Conservation (phyloP, 1,140 invertebrate species). For the Heliconius congener region DNA sequence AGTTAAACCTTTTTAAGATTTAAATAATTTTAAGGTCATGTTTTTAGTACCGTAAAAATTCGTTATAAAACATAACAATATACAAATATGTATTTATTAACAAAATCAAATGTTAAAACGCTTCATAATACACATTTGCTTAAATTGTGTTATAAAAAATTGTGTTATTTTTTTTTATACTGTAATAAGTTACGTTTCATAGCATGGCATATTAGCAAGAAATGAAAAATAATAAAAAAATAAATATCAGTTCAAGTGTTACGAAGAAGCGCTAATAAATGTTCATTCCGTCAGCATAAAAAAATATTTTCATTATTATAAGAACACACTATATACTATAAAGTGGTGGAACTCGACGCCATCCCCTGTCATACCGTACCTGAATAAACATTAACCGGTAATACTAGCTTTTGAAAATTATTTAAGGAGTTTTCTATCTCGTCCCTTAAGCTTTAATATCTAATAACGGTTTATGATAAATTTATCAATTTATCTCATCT, state of each 20-base stretch:
- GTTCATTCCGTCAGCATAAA: not conserved
- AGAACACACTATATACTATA: not conserved
- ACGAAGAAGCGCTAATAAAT: not conserved
- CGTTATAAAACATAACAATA: too few relatives aligned
- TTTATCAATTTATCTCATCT: not conserved
- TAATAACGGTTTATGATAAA: not conserved
- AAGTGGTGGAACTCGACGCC: not conserved
- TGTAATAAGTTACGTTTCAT: not conserved
- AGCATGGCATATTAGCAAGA: not conserved
- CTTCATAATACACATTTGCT: too few relatives aligned
- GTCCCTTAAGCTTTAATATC: not conserved
- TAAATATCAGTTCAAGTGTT: not conserved
- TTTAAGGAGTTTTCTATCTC: not conserved
- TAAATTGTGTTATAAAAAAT: too few relatives aligned
- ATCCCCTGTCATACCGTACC: not conserved
- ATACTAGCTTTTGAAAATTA: not conserved
- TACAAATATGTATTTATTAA: too few relatives aligned
- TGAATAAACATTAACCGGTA: conserved; percentile 6
- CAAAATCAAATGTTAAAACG: too few relatives aligned
- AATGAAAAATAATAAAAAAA: not conserved
- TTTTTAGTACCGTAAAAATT: too few relatives aligned
- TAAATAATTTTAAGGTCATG: too few relatives aligned
- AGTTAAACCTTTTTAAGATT: not conserved
- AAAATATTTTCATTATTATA: not conserved
- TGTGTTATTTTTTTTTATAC: not conserved